phyloP scores from a whole-genome alignment of 64 coral and sea anemone species.

The Astreopora myriophthalma region DNA sequence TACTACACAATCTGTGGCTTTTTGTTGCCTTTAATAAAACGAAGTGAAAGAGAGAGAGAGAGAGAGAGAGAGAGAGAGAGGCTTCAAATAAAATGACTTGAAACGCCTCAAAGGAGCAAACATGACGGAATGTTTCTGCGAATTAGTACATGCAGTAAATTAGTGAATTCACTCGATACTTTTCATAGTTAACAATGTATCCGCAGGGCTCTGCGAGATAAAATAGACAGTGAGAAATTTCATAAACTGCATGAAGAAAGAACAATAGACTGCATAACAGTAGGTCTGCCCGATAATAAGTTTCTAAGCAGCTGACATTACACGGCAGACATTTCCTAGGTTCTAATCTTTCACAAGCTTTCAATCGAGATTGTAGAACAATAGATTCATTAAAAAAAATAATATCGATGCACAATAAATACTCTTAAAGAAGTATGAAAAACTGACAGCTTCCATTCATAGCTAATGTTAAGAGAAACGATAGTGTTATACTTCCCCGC shows the following conservation, averaged over 20 bases:
- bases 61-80: neutral
- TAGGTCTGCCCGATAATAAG: neutral
- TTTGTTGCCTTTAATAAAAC: neutral
- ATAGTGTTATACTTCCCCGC: neutral
- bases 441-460: constrained; percentile 46
- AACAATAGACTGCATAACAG: neutral
- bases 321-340: constrained; percentile 8
- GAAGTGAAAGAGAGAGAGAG: no score
- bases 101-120: neutral
- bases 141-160: neutral
- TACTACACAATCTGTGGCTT: constrained; percentile 11
- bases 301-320: constrained; percentile 22
- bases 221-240: neutral
- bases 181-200: constrained; percentile 18
- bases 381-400: constrained; percentile 27
- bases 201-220: neutral
- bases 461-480: constrained; percentile 15
- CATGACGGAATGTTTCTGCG: neutral
- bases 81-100: neutral
- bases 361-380: neutral
- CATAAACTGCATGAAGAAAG: neutral
- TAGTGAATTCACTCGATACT: neutral
- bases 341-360: constrained; percentile 23
- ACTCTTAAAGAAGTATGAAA: constrained; percentile 30
- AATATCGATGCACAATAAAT: constrained; percentile 2